phyloP scores from a whole-genome alignment of 1,140 invertebrate genomes.

The Periplaneta americana region DNA sequence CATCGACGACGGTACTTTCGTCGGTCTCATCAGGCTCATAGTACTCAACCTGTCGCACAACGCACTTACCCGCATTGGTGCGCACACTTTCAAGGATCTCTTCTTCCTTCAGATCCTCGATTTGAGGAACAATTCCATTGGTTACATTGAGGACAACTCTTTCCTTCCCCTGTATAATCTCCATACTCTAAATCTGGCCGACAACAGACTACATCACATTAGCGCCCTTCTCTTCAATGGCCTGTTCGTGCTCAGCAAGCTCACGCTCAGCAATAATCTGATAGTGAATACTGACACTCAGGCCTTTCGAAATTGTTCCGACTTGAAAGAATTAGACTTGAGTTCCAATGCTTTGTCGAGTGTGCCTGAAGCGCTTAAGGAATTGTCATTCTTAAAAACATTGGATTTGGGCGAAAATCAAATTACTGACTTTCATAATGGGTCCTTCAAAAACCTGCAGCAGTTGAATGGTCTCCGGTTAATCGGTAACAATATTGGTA shows the following conservation, averaged over 20 bases:
- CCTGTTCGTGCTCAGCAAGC: slow-evolving; percentile 72
- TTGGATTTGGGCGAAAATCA: slow-evolving; percentile 84
- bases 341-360: slow-evolving; percentile 75
- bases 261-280: slow-evolving; percentile 79
- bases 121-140: slow-evolving; percentile 80
- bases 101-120: slow-evolving; percentile 83
- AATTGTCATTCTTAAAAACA: slow-evolving; percentile 75
- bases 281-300: slow-evolving; percentile 72
- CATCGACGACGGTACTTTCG: slow-evolving; percentile 75
- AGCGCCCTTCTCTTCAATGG: slow-evolving; percentile 79
- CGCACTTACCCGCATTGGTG: slow-evolving; percentile 70
- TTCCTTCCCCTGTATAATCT: slow-evolving; percentile 82
- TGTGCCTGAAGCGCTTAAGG: slow-evolving; percentile 76
- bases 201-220: slow-evolving; percentile 76
- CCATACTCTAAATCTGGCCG: slow-evolving; percentile 77
- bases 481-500: slow-evolving; percentile 82
- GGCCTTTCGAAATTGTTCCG: slow-evolving; percentile 86
- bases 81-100: slow-evolving; percentile 80
- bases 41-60: slow-evolving; percentile 83
- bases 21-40: slow-evolving; percentile 75
- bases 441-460: slow-evolving; percentile 75
- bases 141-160: slow-evolving; percentile 78
- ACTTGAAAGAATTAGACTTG: slow-evolving; percentile 84
- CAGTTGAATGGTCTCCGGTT: slow-evolving; percentile 78
- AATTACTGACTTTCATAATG: slow-evolving; percentile 71